phyloP scores from a whole-genome alignment of 2,888 invertebrate genomes.

The Melanchra persicariae region DNA sequence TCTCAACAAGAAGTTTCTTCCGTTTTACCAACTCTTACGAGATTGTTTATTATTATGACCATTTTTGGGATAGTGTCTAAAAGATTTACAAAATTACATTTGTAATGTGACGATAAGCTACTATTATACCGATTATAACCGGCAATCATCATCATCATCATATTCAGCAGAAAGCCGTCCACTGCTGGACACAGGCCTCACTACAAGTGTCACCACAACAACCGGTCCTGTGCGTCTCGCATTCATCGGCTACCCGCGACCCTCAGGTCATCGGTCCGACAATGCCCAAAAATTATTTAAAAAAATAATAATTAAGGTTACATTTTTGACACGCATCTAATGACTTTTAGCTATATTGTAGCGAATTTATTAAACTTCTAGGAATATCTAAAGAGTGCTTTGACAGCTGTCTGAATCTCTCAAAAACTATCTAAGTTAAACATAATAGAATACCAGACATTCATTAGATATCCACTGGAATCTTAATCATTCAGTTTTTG shows the following conservation, averaged over 20 bases:
- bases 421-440: neutral
- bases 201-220: too few relatives aligned
- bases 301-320: neutral
- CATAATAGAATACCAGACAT: conserved; percentile 5
- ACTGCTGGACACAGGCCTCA: too few relatives aligned
- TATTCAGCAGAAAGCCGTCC: too few relatives aligned
- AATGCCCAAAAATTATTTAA: neutral
- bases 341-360: neutral
- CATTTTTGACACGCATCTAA: neutral
- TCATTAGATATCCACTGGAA: conserved; percentile 7
- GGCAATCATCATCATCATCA: too few relatives aligned
- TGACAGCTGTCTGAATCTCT: conserved; percentile 12
- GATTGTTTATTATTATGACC: too few relatives aligned
- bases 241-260: too few relatives aligned
- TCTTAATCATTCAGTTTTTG: conserved; percentile 16
- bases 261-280: too few relatives aligned
- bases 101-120: neutral
- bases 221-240: too few relatives aligned
- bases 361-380: neutral
- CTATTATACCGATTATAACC: too few relatives aligned
- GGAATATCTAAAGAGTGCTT: neutral
- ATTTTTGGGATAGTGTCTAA: neutral
- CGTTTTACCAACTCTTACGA: neutral
- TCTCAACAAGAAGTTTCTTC: neutral
- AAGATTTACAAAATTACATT: neutral